Evolutionary conservation across 1,140 invertebrate species (phyloP).

Genomic region (Drosophila takahashii): DNA sequence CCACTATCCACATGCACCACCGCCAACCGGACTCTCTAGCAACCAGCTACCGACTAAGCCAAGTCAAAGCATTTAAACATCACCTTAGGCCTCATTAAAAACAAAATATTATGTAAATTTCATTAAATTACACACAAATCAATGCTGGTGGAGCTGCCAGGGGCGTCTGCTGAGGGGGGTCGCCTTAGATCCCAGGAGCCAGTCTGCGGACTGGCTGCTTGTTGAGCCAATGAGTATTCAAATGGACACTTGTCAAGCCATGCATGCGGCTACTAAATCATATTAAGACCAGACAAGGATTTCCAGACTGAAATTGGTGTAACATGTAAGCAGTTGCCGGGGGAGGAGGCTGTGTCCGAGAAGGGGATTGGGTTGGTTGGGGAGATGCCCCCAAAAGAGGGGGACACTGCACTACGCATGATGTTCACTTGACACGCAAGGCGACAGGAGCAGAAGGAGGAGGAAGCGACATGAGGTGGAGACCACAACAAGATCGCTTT

Average conservation of each 20-base stretch:
- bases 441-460: constrained; percentile 34
- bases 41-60: constrained; percentile 58
- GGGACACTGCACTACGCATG: constrained; percentile 73
- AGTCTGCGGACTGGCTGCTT: constrained; percentile 48
- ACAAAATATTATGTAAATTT: constrained; percentile 84
- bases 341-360: background rate
- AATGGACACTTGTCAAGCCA: constrained; percentile 84
- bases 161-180: background rate
- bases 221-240: constrained; percentile 84
- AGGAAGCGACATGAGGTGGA: constrained; percentile 20
- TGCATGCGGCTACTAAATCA: constrained; percentile 82
- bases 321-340: constrained; percentile 60
- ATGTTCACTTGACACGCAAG: constrained; percentile 84
- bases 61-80: constrained; percentile 83
- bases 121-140: constrained; percentile 84
- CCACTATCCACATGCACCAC: constrained; percentile 18
- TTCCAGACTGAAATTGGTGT: constrained; percentile 79
- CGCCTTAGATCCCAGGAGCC: constrained; percentile 29
- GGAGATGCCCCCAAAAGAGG: constrained; percentile 13
- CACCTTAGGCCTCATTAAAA: constrained; percentile 83
- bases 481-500: constrained; percentile 69
- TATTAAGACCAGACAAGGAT: constrained; percentile 84
- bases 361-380: background rate
- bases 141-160: constrained; percentile 35
- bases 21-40: constrained; percentile 37